Evolutionary conservation across 2,113 vertebrate species (phyloP).

Genomic region (crab-eating macaque (Macaca fascicularis)): T2T-MFA8v1.1 NC_088378.1:151197001-151197500

Average conservation of each 20-base stretch:
- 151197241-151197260: neutral
- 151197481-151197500: conserved; percentile 64
- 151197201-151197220: neutral
- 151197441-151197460: conserved; percentile 50
- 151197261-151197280: neutral
- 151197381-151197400: conserved; percentile 61
- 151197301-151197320: conserved; percentile 52
- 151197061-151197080: neutral
- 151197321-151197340: conserved; percentile 63
- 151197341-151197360: conserved; percentile 35
- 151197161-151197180: conserved; percentile 9
- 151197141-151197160: neutral
- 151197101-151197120: neutral
- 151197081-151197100: neutral
- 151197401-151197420: neutral
- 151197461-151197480: conserved; percentile 16
- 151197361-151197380: conserved; percentile 74
- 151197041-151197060: neutral
- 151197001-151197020: neutral
- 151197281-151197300: conserved; percentile 31
- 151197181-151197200: conserved; percentile 6
- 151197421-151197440: conserved; percentile 35
- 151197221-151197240: neutral
- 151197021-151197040: neutral
- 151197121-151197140: neutral